A percentile compares a stretch with the other conserved stretches of the same genome.
Evolutionary conservation across 2,797 vertebrate genomes (phyloP).

Genomic region (Rhadinocentrus ornatus): DNA sequence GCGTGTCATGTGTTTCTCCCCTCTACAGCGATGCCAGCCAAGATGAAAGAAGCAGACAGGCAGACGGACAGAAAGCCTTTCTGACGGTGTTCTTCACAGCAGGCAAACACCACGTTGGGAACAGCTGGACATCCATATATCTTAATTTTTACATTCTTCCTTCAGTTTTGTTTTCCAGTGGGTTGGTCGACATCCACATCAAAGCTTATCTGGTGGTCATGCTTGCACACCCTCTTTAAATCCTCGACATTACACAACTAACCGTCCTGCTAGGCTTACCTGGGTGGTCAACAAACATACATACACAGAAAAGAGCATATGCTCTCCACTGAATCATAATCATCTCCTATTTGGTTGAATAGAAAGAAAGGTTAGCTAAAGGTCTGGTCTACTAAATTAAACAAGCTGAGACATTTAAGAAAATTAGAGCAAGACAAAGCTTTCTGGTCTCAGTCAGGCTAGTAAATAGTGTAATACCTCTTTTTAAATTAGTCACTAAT

Average conservation of each 20-base stretch:
- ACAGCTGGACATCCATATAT: conserved; percentile 44
- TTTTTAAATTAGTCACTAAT: conserved; percentile 78
- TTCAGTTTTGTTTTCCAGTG: conserved; percentile 41
- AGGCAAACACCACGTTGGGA: conserved; percentile 38
- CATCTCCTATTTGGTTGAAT: conserved; percentile 33
- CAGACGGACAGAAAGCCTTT: conserved; percentile 43
- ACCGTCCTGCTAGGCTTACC: conserved; percentile 12
- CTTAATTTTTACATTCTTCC: conserved; percentile 28
- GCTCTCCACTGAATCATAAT: conserved; percentile 26
- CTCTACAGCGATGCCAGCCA: conserved; percentile 46
- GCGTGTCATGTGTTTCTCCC: conserved; percentile 41
- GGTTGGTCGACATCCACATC: conserved; percentile 31
- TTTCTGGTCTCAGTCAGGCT: conserved; percentile 73
- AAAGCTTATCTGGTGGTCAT: not conserved
- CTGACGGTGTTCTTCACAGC: conserved; percentile 61
- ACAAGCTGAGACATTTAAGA: conserved; percentile 43
- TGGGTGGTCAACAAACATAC: conserved; percentile 19
- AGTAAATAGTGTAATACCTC: conserved; percentile 75
- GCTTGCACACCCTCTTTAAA: not conserved
- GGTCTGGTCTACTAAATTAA: conserved; percentile 37
- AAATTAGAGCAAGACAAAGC: conserved; percentile 61
- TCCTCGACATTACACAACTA: conserved; percentile 25
- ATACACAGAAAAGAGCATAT: not conserved
- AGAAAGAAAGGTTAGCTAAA: conserved; percentile 55
- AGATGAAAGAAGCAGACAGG: conserved; percentile 60